Evolutionary conservation across 2,113 vertebrate species (phyloP).

Genomic region (Macquaria australasica): DNA sequence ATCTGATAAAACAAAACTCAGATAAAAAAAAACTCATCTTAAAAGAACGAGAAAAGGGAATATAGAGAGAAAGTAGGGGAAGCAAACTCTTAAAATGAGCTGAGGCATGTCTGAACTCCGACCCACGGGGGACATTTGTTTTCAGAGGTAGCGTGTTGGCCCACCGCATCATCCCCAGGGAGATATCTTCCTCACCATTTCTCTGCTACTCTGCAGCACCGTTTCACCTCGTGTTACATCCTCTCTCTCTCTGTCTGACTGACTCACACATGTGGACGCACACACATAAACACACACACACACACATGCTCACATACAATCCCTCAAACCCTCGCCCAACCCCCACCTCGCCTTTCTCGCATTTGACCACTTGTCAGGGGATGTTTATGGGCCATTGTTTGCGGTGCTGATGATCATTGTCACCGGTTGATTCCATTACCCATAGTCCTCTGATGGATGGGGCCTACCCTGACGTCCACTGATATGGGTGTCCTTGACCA

Average conservation of each 20-base stretch:
- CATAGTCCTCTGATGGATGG: constrained; percentile 84
- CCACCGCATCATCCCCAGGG: constrained; percentile 45
- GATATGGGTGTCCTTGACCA: constrained; percentile 86
- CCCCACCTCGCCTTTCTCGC: constrained; percentile 46
- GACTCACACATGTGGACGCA: constrained; percentile 43
- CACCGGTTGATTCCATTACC: constrained; percentile 86
- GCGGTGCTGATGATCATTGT: constrained; percentile 86
- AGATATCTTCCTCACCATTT: constrained; percentile 60
- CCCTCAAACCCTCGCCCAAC: constrained; percentile 46
- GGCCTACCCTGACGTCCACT: constrained; percentile 75
- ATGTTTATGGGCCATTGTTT: constrained; percentile 87
- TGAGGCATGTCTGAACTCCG: constrained; percentile 59
- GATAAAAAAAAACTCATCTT: constrained; percentile 35
- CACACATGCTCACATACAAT: constrained; percentile 40
- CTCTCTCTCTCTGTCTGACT: constrained; percentile 29
- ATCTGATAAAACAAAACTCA: constrained; percentile 40
- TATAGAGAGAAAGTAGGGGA: constrained; percentile 20
- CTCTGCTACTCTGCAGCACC: constrained; percentile 35
- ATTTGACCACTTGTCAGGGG: constrained; percentile 80
- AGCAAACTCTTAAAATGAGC: constrained; percentile 46
- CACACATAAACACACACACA: constrained; percentile 35
- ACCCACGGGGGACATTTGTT: constrained; percentile 66
- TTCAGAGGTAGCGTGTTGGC: constrained; percentile 45
- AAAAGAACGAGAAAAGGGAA: neutral
- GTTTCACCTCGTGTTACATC: constrained; percentile 48